Conservation (phyloP, 1,140 invertebrate species). For the Drosophila albomicans region DNA sequence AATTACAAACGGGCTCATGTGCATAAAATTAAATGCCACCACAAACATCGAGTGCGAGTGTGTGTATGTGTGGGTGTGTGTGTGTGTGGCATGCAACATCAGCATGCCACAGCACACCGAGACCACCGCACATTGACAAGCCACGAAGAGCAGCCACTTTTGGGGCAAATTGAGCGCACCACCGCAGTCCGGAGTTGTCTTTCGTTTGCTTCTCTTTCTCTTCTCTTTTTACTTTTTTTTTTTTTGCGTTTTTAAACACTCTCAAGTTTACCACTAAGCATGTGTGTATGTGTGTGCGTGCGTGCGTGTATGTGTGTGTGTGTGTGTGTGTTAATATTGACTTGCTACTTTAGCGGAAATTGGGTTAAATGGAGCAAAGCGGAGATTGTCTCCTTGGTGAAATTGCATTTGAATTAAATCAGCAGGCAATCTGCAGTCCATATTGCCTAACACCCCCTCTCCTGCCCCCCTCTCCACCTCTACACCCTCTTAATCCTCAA, state of each 20-base stretch:
- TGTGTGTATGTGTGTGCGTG: constrained; percentile 24
- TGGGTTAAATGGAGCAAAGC: constrained; percentile 66
- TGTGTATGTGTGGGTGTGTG: no score
- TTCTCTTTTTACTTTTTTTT: constrained; percentile 1
- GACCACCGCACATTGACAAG: constrained; percentile 1
- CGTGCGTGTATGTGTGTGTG: constrained; percentile 21
- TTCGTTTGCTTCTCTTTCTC: no score
- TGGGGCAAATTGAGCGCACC: constrained; percentile 44
- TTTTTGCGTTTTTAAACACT: constrained; percentile 28
- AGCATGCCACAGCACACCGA: neutral
- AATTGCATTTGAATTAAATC: constrained; percentile 70
- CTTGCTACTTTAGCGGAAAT: constrained; percentile 66
- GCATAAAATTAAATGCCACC: constrained; percentile 58
- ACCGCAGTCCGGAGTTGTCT: constrained; percentile 37
- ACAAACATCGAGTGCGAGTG: neutral
- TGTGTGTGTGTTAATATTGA: constrained; percentile 61
- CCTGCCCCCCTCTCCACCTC: neutral
- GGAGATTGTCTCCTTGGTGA: constrained; percentile 59
- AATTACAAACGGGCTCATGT: constrained; percentile 44
- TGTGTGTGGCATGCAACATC: constrained; percentile 7
- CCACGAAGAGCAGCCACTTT: constrained; percentile 31
- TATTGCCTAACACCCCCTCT: constrained; percentile 12
- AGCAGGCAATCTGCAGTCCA: constrained; percentile 59
- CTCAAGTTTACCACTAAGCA: constrained; percentile 34
- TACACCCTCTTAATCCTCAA: neutral